A percentile compares a stretch with the other conserved stretches of the same genome.
Conservation (phyloP, 2,888 invertebrate genomes). For the Hirtodrosophila histrioides region DNA sequence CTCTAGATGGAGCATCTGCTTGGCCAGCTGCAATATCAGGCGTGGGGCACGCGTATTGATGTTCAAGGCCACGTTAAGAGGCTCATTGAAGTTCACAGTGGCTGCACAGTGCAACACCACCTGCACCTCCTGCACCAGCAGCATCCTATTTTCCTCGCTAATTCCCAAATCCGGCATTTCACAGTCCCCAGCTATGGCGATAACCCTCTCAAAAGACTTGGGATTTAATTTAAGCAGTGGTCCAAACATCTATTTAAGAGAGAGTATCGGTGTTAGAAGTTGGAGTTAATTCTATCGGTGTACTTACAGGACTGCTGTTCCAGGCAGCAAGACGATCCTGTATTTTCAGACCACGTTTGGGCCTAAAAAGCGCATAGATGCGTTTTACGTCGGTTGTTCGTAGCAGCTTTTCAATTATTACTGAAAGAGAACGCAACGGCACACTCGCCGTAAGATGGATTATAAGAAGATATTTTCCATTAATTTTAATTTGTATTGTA, state of each 20-base stretch:
- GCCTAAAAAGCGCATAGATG: slow-evolving; percentile 86
- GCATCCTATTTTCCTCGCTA: slow-evolving; percentile 76
- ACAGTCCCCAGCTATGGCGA: slow-evolving; percentile 84
- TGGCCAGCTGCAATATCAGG: slow-evolving; percentile 87
- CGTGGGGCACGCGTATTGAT: slow-evolving; percentile 90
- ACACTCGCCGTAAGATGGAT: too few species aligned
- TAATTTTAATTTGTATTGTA: too few species aligned
- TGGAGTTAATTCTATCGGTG: neutral
- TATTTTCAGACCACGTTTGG: slow-evolving; percentile 87
- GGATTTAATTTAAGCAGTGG: slow-evolving; percentile 58
- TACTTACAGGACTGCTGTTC: slow-evolving; percentile 87
- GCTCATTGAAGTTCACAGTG: slow-evolving; percentile 91
- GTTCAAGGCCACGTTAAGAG: slow-evolving; percentile 87
- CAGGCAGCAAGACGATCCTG: slow-evolving; percentile 88
- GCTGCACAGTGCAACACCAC: slow-evolving; percentile 95
- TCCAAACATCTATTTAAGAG: slow-evolving; percentile 29
- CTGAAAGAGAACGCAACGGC: slow-evolving; percentile 68
- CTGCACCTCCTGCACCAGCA: slow-evolving; percentile 83
- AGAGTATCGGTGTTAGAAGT: too few species aligned
- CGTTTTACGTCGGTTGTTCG: slow-evolving; percentile 86
- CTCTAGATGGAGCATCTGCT: slow-evolving; percentile 85
- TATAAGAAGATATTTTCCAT: too few species aligned
- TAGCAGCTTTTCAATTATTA: slow-evolving; percentile 87
- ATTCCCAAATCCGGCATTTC: slow-evolving; percentile 82
- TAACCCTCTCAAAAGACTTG: slow-evolving; percentile 76